Conservation (phyloP, 2,888 invertebrate species). For the Lymantria dispar region DNA sequence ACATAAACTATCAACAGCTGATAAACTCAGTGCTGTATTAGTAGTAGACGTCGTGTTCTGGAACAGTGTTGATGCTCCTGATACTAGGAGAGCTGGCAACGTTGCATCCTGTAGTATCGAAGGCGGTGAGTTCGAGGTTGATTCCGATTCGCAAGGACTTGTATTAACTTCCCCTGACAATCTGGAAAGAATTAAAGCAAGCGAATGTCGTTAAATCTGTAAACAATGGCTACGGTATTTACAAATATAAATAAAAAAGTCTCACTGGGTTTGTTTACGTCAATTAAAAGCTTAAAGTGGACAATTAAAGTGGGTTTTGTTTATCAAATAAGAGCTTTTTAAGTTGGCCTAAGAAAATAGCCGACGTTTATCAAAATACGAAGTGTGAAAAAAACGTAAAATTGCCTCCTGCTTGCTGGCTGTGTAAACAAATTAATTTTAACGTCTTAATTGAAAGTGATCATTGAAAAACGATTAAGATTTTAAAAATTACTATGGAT, state of each 20-base stretch:
- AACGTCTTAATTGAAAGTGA: slow-evolving; percentile 32
- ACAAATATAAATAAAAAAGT: slow-evolving; percentile 6
- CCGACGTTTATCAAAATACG: slow-evolving; percentile 24
- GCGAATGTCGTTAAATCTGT: neutral
- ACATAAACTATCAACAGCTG: slow-evolving; percentile 54
- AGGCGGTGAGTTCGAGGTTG: slow-evolving; percentile 83
- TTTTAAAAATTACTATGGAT: neutral
- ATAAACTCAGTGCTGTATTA: slow-evolving; percentile 37
- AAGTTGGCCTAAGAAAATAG: slow-evolving; percentile 25
- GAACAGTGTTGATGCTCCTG: slow-evolving; percentile 68
- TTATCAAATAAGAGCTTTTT: slow-evolving; percentile 32
- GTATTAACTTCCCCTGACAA: slow-evolving; percentile 74
- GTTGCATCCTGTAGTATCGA: slow-evolving; percentile 70
- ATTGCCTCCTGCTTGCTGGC: slow-evolving; percentile 13
- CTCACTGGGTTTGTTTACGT: slow-evolving; percentile 18
- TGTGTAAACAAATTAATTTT: slow-evolving; percentile 15
- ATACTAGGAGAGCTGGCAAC: slow-evolving; percentile 71
- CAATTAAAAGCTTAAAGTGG: slow-evolving; percentile 20
- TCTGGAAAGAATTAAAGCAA: slow-evolving; percentile 41
- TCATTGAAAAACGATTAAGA: slow-evolving; percentile 3
- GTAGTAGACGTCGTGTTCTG: slow-evolving; percentile 63
- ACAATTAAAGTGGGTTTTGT: slow-evolving; percentile 21
- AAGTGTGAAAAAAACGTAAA: slow-evolving; percentile 18
- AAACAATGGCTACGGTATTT: slow-evolving; percentile 9
- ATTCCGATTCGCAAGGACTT: slow-evolving; percentile 84